These are phyloP conservation scores for Lasioglossum zephyrum DNA, from an alignment of 2,888 invertebrate species.

Conservation along the genomic window DNA sequence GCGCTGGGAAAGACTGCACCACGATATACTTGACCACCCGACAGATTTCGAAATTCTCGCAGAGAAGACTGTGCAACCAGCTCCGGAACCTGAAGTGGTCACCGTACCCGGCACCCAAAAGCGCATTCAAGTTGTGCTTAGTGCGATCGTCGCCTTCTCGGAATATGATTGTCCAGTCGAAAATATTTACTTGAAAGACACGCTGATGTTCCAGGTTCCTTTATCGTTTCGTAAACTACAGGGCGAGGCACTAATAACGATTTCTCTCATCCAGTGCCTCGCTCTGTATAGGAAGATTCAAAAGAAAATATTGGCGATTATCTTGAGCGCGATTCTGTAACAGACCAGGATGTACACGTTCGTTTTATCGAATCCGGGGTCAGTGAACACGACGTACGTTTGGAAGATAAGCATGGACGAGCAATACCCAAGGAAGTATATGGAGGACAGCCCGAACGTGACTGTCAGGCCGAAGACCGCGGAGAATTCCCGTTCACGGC, in stretches of 20 bases:
- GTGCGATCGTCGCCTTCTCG: slow-evolving; percentile 86
- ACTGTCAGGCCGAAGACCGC: slow-evolving; percentile 12
- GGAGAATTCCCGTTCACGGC: not conserved
- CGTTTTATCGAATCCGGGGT: slow-evolving; percentile 71
- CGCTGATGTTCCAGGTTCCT: slow-evolving; percentile 86
- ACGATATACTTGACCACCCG: slow-evolving; percentile 6
- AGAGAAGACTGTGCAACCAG: slow-evolving; percentile 74
- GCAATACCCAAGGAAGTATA: slow-evolving; percentile 69
- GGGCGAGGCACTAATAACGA: too few relatives aligned
- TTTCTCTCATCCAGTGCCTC: too few relatives aligned
- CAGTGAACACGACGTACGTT: slow-evolving; percentile 68
- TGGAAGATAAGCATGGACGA: slow-evolving; percentile 77
- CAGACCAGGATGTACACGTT: slow-evolving; percentile 73
- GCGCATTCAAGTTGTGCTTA: slow-evolving; percentile 85
- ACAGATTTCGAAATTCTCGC: slow-evolving; percentile 40
- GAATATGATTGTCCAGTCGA: slow-evolving; percentile 84
- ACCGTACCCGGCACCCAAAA: slow-evolving; percentile 74
- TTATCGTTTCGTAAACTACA: not conserved
- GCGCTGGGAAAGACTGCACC: slow-evolving; percentile 75
- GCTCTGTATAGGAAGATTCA: too few relatives aligned
- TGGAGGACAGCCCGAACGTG: slow-evolving; percentile 15
- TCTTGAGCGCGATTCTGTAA: not conserved
- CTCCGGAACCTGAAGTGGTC: slow-evolving; percentile 79
- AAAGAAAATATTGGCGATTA: not conserved
- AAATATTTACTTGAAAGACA: slow-evolving; percentile 85